Base-by-base conservation (phyloP, 2,888 invertebrate species). In the Nasonia oneida region DNA sequence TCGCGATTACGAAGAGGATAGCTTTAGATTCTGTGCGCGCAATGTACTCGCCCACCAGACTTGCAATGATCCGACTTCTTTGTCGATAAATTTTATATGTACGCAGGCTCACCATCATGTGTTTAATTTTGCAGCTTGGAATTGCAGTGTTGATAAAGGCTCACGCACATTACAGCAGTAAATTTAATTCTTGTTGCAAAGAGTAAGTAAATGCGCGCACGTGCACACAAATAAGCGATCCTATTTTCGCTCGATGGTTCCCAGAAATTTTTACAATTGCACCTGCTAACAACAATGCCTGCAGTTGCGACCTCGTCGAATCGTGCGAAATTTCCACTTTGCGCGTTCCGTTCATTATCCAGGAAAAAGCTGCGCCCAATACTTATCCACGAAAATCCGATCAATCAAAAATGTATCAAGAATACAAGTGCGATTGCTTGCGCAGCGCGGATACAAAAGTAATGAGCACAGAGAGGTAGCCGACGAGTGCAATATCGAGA, bases 321-420 rank as follows among this genome's bases (percentile, higher is more conserved):
- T 23, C 23, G 23, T 23, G 23, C 23, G 23, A 23, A 23, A 23
- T 23, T 23, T 23, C 23, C 23, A 23, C 23, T 23, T 23, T n/a
- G 50, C 42, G 23, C 47, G 47, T 14, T 15, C 23, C 8, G 8
- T 74, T 50, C 47, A 47, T 50, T 74, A 47, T 29, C 15, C 4
- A 15, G 23, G 47, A 74, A 74, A 74, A 50, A 50, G 18, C 23
- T 18, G 12, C 10, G 8, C 14, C 5, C 5, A 37, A 37, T 61
- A n/a, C 61, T 77, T 64, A 42, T 64, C 61, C 77, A 23, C 12
- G 14, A 64, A 18, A 61, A 77, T 64, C 77, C 37, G 42, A 77
- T 77, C 77, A 39, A 77, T 77, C 61, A 77, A 42, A 37, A 47
- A 12, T 15, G 39, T 42, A 61, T 71, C 39, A 64, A 71, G 29